A percentile compares a stretch with the other conserved stretches of the same genome.
phyloP scores from a whole-genome alignment of 2,113 vertebrate genomes.

The Cygnus atratus region DNA sequence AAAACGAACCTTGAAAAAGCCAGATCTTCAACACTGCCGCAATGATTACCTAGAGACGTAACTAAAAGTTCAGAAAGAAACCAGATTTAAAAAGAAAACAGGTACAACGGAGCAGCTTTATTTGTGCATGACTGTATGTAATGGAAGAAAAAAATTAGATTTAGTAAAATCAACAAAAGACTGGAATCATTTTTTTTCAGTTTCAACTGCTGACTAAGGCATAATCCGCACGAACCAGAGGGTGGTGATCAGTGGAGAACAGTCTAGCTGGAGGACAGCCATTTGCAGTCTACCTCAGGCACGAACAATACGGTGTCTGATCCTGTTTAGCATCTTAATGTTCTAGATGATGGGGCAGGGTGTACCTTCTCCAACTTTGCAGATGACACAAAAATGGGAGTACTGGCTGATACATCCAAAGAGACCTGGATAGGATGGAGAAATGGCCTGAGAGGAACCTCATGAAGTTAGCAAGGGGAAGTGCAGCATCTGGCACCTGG shows the following conservation, averaged over 20 bases:
- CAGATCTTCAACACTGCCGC: not conserved
- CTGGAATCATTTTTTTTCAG: not conserved
- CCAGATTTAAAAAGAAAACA: fast-evolving
- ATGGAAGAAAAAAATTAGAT: not conserved
- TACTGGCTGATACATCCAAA: not conserved
- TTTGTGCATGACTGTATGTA: not conserved
- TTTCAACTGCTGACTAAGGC: not conserved
- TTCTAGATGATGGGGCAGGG: not conserved
- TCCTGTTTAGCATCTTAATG: not conserved
- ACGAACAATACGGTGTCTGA: not conserved
- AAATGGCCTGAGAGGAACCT: not conserved
- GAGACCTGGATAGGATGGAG: not conserved
- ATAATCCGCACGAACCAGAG: not conserved
- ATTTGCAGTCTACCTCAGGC: not conserved
- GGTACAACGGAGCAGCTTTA: not conserved
- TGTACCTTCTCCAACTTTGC: not conserved
- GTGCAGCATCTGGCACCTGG: not conserved
- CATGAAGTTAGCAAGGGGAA: not conserved
- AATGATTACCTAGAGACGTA: not conserved
- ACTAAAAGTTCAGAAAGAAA: not conserved
- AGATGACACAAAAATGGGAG: not conserved
- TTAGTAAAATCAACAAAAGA: not conserved
- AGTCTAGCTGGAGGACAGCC: not conserved
- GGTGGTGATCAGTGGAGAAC: not conserved
- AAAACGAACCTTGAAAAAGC: not conserved